Percentiles rank a stretch among this genome's conserved stretches.
Evolutionary conservation across 1,140 invertebrate genomes (phyloP).

Genomic region (Euschistus heros): DNA sequence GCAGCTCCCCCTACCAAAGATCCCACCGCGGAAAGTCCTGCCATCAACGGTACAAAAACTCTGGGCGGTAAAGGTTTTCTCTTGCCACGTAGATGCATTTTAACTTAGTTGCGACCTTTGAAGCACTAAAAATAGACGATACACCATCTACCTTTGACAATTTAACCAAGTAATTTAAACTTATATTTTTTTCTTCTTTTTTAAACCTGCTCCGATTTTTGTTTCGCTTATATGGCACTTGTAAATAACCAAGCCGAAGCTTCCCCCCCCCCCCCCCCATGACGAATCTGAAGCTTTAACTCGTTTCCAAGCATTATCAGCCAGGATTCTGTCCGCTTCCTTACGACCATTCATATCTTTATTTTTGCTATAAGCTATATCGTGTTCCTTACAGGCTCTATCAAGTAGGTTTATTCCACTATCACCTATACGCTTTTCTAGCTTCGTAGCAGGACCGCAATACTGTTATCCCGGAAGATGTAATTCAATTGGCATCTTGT

Average conservation of each 20-base stretch:
- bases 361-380: constrained; percentile 34
- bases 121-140: not conserved
- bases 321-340: constrained; percentile 33
- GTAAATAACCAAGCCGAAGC: too few relatives aligned
- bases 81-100: not conserved
- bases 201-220: not conserved
- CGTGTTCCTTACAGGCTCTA: too few relatives aligned
- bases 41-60: too few relatives aligned
- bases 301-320: constrained; percentile 33
- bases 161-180: not conserved
- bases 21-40: too few relatives aligned
- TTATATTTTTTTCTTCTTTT: not conserved
- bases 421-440: constrained; percentile 36
- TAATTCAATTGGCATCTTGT: too few relatives aligned
- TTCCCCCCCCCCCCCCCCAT: not conserved
- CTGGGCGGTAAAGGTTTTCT: not conserved
- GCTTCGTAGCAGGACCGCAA: too few relatives aligned
- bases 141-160: not conserved
- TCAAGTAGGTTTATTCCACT: constrained; percentile 37
- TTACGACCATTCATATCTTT: constrained; percentile 32
- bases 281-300: constrained; percentile 28
- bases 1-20: too few relatives aligned
- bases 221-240: not conserved
- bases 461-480: too few relatives aligned
- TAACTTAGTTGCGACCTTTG: not conserved